Conservation (phyloP, 2,113 vertebrate species). For the Pundamilia nyererei region DNA sequence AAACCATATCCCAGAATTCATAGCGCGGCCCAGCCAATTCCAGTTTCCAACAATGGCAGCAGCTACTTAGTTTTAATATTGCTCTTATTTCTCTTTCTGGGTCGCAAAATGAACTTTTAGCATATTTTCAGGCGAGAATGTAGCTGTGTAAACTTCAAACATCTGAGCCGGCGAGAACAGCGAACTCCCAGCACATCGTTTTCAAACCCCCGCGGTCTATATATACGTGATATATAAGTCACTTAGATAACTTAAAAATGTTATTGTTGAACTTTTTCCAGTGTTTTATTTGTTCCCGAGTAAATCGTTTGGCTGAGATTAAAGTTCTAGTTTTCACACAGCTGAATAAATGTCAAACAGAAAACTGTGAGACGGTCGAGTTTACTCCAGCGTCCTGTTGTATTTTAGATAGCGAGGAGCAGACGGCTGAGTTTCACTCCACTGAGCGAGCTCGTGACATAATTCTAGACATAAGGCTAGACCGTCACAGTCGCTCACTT, state of each 20-base stretch:
- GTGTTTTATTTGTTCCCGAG: accelerated
- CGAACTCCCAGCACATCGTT: accelerated
- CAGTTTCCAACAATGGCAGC: background rate
- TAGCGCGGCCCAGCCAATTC: accelerated
- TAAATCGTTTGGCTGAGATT: background rate
- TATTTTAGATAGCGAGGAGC: accelerated
- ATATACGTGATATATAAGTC: accelerated
- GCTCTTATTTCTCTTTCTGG: accelerated
- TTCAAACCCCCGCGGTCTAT: background rate
- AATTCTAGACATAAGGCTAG: background rate
- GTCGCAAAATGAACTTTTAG: background rate
- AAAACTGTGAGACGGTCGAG: too few species aligned
- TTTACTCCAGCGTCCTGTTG: accelerated
- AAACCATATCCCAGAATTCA: background rate
- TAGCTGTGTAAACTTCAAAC: accelerated
- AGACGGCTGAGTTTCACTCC: background rate
- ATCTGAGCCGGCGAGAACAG: accelerated
- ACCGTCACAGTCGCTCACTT: background rate
- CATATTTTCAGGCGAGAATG: background rate
- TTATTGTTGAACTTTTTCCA: background rate
- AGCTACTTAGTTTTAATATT: background rate
- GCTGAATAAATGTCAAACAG: background rate
- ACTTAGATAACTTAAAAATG: background rate
- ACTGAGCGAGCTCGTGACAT: accelerated
- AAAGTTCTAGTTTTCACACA: background rate